Conservation (phyloP, 2,113 vertebrate genomes). For the Psammodynastes pulverulentus region DNA sequence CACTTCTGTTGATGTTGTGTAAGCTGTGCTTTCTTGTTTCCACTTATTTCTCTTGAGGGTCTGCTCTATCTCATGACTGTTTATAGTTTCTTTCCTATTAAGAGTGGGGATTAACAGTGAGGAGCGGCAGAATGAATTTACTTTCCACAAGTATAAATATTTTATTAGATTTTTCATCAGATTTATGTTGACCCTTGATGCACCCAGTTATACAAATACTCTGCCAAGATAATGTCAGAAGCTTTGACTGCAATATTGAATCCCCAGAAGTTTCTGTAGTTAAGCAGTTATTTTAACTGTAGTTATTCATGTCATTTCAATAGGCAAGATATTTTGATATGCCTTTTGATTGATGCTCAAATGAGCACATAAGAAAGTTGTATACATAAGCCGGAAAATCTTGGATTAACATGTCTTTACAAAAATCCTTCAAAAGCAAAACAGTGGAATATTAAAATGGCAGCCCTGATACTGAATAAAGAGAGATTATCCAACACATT, state of each 20-base stretch:
- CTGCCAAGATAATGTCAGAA: neutral
- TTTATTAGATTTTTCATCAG: slow-evolving; percentile 5
- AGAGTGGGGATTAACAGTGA: neutral
- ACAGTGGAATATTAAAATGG: neutral
- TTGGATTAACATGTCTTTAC: neutral
- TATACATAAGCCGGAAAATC: neutral
- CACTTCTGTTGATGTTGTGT: neutral
- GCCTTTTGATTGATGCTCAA: neutral
- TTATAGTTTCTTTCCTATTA: neutral
- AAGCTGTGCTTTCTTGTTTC: neutral
- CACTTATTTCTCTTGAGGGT: neutral
- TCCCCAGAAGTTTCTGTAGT: neutral
- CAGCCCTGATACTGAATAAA: neutral
- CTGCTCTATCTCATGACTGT: neutral
- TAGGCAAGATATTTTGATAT: neutral
- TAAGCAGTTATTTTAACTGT: neutral
- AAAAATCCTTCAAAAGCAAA: neutral
- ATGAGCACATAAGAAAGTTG: neutral
- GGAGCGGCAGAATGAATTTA: neutral
- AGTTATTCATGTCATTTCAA: neutral
- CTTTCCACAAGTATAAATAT: neutral
- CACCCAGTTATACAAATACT: neutral
- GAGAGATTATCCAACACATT: neutral
- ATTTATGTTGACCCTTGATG: neutral
- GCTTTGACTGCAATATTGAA: neutral